Percentiles rank a stretch among this genome's conserved stretches.
These are phyloP conservation scores for Lagodon rhomboides DNA, from an alignment of 2,797 vertebrate genomes.

Conservation along the genomic window DNA sequence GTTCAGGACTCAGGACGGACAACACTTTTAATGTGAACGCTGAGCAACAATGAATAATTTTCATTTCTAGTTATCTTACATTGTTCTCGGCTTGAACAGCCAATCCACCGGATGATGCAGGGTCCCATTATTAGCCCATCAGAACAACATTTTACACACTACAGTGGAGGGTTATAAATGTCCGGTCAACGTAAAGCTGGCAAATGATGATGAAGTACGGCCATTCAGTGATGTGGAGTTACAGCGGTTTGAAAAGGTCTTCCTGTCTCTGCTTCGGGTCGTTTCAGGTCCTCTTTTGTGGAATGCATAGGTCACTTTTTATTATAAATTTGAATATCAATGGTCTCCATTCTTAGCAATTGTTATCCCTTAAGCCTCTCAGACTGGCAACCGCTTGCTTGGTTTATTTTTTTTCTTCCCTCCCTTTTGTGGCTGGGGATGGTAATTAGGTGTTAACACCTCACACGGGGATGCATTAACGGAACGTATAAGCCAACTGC, in stretches of 20 bases:
- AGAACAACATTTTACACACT: constrained; percentile 25
- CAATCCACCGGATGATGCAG: neutral
- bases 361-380: constrained; percentile 1
- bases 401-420: neutral
- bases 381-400: neutral
- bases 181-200: constrained; percentile 27
- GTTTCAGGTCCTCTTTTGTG: constrained; percentile 31
- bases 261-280: constrained; percentile 21
- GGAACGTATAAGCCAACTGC: neutral
- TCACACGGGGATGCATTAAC: no score
- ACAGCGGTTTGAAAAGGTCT: constrained; percentile 48
- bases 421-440: neutral
- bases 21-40: neutral
- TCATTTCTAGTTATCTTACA: neutral
- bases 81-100: constrained; percentile 36
- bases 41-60: constrained; percentile 29
- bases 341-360: constrained; percentile 26
- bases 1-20: neutral
- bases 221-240: constrained; percentile 23
- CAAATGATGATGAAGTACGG: constrained; percentile 41
- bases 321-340: constrained; percentile 47
- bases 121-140: constrained; percentile 37
- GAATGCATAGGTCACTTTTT: constrained; percentile 40
- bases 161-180: constrained; percentile 50
- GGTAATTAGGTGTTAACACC: constrained; percentile 1